Evolutionary conservation across 2,888 invertebrate species (phyloP), one percentile per base, ranked within the genome.

Genomic region (Ophraella communa): DNA sequence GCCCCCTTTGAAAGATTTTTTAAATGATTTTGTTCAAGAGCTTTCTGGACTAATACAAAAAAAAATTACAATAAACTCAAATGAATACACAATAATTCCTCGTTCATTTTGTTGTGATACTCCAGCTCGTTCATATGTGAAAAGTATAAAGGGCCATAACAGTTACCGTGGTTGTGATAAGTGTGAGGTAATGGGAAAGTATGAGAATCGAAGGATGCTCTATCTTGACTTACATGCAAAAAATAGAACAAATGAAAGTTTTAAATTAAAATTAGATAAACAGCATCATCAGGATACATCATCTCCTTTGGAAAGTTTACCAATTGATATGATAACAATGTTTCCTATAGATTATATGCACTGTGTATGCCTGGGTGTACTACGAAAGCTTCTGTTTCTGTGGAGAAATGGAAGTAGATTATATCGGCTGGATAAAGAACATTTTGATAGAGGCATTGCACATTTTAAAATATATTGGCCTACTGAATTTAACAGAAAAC

Each of bases 401-500:
- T 33, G 33, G 33, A 33, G 33, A 33, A 33, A 33, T 33, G 33
- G 33, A 33, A 33, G 33, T 33, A 33, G 33, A 33, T 33, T 33
- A 33, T 33, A 33, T 33, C n/a, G 33, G 33, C 33, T 33, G 10
- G 33, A 33, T 33, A 33, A 33, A 33, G n/a, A 11, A 33, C 33
- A 33, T 33, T 33, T 33, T 33, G 33, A 33, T 33, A 33, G 33
- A 33, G 30, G 30, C 33, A 33, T 33, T 33, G 33, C 33, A 33
- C 33, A 33, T 33, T 33, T 33, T n/a, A 33, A 33, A 33, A 33
- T 33, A 10, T 33, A 52, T 47, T 62, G 65, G 62, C 66, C 66
- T 49, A 11, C n/a, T 30, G 59, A 66, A 30, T 66, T 66, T 18
- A 51, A 53, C 55, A 56, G 66, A 45, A 66, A 63, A 60, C 55